Percentiles rank a stretch among this genome's conserved stretches.
Conservation (phyloP, 2,888 invertebrate species). For the Mythimna vitellina region DNA sequence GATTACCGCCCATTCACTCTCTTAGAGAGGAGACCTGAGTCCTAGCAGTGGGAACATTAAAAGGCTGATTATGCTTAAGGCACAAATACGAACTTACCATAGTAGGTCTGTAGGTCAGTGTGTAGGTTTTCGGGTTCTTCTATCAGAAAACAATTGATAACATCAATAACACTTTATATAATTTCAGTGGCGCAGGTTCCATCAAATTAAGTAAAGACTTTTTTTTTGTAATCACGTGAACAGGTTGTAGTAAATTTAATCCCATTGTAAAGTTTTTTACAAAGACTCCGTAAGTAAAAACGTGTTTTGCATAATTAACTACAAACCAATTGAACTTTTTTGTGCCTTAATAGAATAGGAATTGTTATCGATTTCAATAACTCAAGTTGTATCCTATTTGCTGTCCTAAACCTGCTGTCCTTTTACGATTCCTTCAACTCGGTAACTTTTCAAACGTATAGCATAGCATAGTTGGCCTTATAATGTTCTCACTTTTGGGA, state of each 20-base stretch:
- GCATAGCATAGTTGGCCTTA: too few species aligned
- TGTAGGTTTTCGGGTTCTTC: too few species aligned
- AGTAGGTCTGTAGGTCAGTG: too few species aligned
- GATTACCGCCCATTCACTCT: too few species aligned
- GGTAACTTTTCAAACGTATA: too few species aligned
- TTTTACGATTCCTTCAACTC: too few species aligned
- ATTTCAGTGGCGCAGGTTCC: not conserved
- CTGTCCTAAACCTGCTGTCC: too few species aligned
- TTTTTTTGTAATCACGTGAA: constrained; percentile 19
- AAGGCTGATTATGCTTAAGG: too few species aligned
- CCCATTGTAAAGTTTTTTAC: constrained; percentile 31
- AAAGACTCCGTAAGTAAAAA: constrained; percentile 16
- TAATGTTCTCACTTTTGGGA: too few species aligned
- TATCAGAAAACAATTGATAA: not conserved
- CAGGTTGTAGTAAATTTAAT: constrained; percentile 22
- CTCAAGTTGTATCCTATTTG: not conserved
- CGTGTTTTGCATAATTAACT: constrained; percentile 47
- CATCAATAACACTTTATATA: not conserved
- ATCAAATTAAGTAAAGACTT: constrained; percentile 29
- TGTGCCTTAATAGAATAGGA: constrained; percentile 5
- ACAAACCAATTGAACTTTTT: constrained; percentile 22
- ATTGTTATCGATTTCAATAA: constrained; percentile 20
- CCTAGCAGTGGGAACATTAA: too few species aligned
- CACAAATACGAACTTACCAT: too few species aligned
- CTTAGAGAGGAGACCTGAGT: too few species aligned